These are phyloP conservation scores for Rhinichthys klamathensis DNA, from an alignment of 2,113 vertebrate genomes.

Conservation along the genomic window DNA sequence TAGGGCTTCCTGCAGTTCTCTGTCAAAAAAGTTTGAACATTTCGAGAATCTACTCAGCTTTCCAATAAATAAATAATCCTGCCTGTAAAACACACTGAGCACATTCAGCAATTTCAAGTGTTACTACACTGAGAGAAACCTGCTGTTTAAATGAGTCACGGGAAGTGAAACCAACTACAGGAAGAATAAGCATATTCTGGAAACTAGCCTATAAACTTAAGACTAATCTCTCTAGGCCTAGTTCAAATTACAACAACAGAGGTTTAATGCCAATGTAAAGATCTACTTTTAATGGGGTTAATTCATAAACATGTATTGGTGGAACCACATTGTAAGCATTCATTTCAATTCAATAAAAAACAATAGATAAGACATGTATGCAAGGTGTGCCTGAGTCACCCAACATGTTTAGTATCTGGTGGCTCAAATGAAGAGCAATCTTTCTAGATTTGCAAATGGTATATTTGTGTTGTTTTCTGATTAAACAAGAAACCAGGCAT, in stretches of 20 bases:
- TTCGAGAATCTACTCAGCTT: background rate
- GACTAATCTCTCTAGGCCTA: background rate
- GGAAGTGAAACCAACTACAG: conserved; percentile 11
- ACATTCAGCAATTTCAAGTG: background rate
- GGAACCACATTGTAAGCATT: background rate
- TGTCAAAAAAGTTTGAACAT: background rate
- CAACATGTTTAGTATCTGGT: background rate
- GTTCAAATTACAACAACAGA: background rate
- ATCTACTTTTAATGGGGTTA: background rate
- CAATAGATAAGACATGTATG: background rate
- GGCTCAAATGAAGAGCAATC: background rate
- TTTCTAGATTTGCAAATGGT: background rate
- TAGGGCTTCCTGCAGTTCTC: too few relatives aligned
- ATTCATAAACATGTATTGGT: background rate
- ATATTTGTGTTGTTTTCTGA: background rate
- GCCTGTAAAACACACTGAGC: background rate
- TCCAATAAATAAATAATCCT: background rate
- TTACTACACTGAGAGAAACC: background rate
- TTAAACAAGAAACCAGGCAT: background rate
- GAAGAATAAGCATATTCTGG: background rate
- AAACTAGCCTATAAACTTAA: background rate
- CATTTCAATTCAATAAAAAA: background rate
- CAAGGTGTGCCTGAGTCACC: background rate
- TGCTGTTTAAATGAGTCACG: background rate
- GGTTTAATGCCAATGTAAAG: background rate